phyloP scores from a whole-genome alignment of 2,888 invertebrate genomes.

The Epicampocera succincta region DNA sequence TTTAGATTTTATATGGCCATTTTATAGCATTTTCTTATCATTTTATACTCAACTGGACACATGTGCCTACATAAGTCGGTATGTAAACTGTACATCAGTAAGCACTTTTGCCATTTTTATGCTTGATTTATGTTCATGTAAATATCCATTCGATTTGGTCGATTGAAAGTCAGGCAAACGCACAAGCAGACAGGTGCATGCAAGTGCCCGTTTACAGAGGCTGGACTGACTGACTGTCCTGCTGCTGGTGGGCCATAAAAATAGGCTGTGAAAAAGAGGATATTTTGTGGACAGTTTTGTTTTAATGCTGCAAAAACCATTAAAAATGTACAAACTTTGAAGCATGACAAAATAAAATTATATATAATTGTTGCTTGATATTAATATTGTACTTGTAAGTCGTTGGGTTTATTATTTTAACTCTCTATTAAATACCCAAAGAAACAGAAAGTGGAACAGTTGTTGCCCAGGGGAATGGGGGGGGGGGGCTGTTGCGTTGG shows the following conservation, averaged over 20 bases:
- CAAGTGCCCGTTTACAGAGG: not conserved
- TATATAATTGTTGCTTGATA: too few relatives aligned
- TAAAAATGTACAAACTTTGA: too few relatives aligned
- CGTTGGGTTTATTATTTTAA: too few relatives aligned
- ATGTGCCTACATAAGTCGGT: too few relatives aligned
- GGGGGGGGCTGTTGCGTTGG: too few relatives aligned
- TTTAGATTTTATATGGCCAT: slow-evolving; percentile 38
- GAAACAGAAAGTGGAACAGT: too few relatives aligned
- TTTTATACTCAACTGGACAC: slow-evolving; percentile 2
- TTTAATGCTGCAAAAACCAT: too few relatives aligned
- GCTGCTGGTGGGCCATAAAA: not conserved
- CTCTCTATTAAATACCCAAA: too few relatives aligned
- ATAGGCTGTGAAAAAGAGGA: not conserved
- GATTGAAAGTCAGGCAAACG: slow-evolving; percentile 20
- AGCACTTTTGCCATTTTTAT: slow-evolving; percentile 49
- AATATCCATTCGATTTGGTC: slow-evolving; percentile 45
- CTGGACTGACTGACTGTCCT: too few relatives aligned
- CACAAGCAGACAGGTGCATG: not conserved
- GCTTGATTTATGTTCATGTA: slow-evolving; percentile 54
- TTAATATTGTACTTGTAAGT: too few relatives aligned
- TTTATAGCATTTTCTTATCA: slow-evolving; percentile 50
- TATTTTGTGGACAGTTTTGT: not conserved
- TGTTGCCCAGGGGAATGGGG: too few relatives aligned
- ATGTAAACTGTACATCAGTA: slow-evolving; percentile 12
- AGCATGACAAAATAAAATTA: too few relatives aligned